phyloP scores from a whole-genome alignment of 2,888 invertebrate species.

The Ectropis crepuscularia region DNA sequence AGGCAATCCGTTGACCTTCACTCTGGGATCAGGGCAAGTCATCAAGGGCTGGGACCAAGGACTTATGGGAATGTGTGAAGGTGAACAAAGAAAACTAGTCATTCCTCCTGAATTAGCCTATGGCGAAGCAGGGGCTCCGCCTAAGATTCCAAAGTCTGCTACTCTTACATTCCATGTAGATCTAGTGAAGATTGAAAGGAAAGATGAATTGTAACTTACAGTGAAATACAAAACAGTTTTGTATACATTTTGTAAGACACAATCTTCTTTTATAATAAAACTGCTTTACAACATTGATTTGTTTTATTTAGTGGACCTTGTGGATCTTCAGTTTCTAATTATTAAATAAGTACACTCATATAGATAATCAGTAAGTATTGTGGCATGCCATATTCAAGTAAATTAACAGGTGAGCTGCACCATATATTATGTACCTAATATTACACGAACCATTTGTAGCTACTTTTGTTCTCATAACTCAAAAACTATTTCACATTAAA shows the following conservation, averaged over 20 bases:
- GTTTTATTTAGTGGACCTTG: not conserved
- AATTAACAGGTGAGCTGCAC: no score
- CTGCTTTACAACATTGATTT: not conserved
- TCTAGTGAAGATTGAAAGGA: conserved; percentile 89
- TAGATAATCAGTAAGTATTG: no score
- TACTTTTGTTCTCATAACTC: no score
- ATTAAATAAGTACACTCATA: no score
- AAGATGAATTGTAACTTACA: conserved; percentile 78
- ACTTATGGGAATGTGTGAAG: conserved; percentile 94
- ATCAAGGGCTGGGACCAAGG: conserved; percentile 97
- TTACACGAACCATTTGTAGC: no score
- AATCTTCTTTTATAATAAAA: not conserved
- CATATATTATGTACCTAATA: no score
- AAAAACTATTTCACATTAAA: no score
- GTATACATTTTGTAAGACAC: not conserved
- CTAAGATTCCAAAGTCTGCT: conserved; percentile 92
- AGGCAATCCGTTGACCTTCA: conserved; percentile 91
- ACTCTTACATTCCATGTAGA: conserved; percentile 93
- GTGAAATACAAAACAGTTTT: not conserved
- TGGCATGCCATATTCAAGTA: no score
- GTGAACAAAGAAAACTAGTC: conserved; percentile 93
- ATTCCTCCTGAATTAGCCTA: conserved; percentile 95
- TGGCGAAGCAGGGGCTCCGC: conserved; percentile 91
- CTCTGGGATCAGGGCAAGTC: conserved; percentile 93
- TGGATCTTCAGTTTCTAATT: no score